These are phyloP conservation scores for Heliconius nattereri DNA, from an alignment of 1,140 invertebrate species.

Conservation along the genomic window DNA sequence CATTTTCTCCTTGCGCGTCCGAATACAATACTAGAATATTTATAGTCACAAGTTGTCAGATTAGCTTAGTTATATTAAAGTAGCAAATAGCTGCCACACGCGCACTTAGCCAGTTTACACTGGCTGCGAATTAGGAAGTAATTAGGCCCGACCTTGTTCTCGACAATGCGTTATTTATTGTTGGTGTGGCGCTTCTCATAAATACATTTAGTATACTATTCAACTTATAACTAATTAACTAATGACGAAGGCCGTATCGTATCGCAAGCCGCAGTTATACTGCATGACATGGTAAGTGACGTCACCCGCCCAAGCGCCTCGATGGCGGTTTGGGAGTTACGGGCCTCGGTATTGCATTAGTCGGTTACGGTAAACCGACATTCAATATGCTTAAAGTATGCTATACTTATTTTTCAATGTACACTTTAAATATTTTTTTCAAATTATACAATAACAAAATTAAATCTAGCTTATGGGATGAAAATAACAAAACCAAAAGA, in stretches of 20 bases:
- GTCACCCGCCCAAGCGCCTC: constrained; percentile 19
- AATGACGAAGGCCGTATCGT: neutral
- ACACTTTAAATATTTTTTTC: neutral
- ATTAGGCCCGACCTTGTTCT: constrained; percentile 20
- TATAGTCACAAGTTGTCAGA: too few species aligned
- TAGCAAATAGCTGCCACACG: too few species aligned
- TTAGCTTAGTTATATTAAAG: too few species aligned
- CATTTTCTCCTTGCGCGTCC: too few species aligned
- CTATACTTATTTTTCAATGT: neutral
- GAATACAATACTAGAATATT: too few species aligned
- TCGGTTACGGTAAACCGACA: neutral
- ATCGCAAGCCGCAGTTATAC: too few species aligned
- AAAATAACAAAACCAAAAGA: neutral
- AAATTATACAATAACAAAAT: too few species aligned
- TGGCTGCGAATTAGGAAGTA: constrained; percentile 10
- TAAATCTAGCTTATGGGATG: neutral
- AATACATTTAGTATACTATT: too few species aligned
- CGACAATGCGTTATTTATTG: neutral
- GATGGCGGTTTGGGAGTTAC: neutral
- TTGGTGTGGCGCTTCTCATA: neutral
- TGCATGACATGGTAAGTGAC: too few species aligned
- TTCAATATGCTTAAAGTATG: neutral
- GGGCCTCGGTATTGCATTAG: neutral
- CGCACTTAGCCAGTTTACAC: neutral
- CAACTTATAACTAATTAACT: too few species aligned